Evolutionary conservation across 2,888 invertebrate genomes (phyloP).

Genomic region (Mechanitis messenoides): DNA sequence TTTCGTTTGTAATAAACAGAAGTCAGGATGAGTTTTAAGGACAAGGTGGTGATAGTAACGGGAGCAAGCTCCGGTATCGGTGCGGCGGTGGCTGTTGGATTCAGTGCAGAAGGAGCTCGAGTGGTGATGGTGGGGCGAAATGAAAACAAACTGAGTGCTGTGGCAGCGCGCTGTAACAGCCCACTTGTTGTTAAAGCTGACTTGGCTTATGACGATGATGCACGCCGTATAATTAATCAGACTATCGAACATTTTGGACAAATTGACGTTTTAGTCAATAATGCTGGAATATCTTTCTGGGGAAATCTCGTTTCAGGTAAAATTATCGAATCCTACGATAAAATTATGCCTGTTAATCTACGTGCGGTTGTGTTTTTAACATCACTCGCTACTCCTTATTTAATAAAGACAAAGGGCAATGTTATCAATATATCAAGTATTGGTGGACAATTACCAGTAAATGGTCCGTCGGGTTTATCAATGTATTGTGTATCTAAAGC

Average conservation of each 20-base stretch:
- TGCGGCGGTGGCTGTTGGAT: constrained; percentile 78
- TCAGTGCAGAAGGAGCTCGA: constrained; percentile 78
- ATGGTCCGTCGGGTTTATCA: constrained; percentile 1
- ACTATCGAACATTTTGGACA: constrained; percentile 34
- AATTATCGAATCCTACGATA: constrained; percentile 32
- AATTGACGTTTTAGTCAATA: constrained; percentile 40
- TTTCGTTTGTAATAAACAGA: not conserved
- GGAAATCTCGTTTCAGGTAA: constrained; percentile 27
- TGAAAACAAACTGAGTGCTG: constrained; percentile 76
- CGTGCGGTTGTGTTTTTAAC: constrained; percentile 33
- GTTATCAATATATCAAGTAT: constrained; percentile 34
- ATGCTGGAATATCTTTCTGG: constrained; percentile 33
- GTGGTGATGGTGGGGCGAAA: constrained; percentile 81
- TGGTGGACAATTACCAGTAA: constrained; percentile 16
- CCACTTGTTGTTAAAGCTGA: constrained; percentile 30
- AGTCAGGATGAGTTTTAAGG: constrained; percentile 31
- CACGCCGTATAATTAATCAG: constrained; percentile 28
- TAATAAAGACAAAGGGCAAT: constrained; percentile 36
- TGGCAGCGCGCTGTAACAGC: constrained; percentile 48
- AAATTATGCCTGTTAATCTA: constrained; percentile 31
- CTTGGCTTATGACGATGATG: constrained; percentile 35
- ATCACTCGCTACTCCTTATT: constrained; percentile 31
- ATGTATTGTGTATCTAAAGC: constrained; percentile 30
- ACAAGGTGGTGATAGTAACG: constrained; percentile 74
- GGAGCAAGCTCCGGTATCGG: constrained; percentile 84